phyloP scores from a whole-genome alignment of 2,797 vertebrate genomes.

The Gallinago nigripennis region DNA sequence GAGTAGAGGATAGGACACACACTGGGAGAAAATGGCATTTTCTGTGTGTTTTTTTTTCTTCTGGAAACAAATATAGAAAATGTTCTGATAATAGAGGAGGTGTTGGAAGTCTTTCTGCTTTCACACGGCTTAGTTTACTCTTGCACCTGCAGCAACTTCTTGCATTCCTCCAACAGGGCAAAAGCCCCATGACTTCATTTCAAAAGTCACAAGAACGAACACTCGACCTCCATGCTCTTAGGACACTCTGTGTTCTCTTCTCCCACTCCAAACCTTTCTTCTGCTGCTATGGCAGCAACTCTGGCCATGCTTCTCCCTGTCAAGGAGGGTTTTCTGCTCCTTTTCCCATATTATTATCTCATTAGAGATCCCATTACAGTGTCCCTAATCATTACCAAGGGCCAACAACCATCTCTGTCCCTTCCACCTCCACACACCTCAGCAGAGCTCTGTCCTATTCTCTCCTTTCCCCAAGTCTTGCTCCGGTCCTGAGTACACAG shows the following conservation, averaged over 20 bases:
- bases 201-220: neutral
- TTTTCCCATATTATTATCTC: neutral
- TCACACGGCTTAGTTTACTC: neutral
- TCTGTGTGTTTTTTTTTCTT: neutral
- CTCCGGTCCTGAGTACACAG: neutral
- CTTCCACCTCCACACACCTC: neutral
- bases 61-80: neutral
- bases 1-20: neutral
- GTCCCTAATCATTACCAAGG: neutral
- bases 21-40: neutral
- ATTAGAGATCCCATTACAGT: neutral
- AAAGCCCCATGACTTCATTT: neutral
- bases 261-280: neutral
- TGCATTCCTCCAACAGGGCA: neutral
- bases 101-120: neutral
- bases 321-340: neutral
- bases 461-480: neutral
- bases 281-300: neutral
- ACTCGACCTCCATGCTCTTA: neutral
- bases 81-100: neutral
- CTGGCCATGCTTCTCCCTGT: neutral
- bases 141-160: neutral
- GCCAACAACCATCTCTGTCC: neutral
- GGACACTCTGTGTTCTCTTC: neutral
- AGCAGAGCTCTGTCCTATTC: neutral